These are phyloP conservation scores for Xyrichtys novacula DNA, from an alignment of 2,797 vertebrate genomes.

Conservation along the genomic window DNA sequence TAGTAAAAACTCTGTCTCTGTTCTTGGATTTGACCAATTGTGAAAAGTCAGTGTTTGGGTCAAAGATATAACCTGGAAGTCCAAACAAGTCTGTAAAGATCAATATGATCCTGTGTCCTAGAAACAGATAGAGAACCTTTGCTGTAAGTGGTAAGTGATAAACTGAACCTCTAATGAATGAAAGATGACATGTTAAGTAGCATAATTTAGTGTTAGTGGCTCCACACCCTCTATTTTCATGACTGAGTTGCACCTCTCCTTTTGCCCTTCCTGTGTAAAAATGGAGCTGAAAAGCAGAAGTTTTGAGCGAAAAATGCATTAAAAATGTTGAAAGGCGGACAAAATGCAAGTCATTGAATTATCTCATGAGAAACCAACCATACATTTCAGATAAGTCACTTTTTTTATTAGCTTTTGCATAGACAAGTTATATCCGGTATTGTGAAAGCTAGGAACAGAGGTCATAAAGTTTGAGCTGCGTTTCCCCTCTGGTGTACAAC, in stretches of 20 bases:
- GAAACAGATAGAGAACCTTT: too few relatives aligned
- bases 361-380: background rate
- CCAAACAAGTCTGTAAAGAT: too few relatives aligned
- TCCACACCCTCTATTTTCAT: background rate
- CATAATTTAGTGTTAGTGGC: background rate
- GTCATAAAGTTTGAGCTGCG: background rate
- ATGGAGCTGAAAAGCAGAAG: constrained; percentile 49
- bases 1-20: too few relatives aligned
- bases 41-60: too few relatives aligned
- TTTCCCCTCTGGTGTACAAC: constrained; percentile 13
- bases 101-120: too few relatives aligned
- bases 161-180: background rate
- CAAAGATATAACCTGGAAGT: too few relatives aligned
- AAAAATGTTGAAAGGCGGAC: background rate
- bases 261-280: constrained; percentile 40
- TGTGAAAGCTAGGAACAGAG: constrained; percentile 31
- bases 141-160: background rate
- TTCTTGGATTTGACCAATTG: too few relatives aligned
- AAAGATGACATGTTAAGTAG: too few relatives aligned
- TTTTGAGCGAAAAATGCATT: constrained; percentile 42
- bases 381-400: background rate
- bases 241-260: constrained; percentile 9
- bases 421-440: background rate
- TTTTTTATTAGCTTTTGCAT: background rate
- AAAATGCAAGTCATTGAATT: background rate